Conservation (phyloP, 2,797 vertebrate species). For the Huso huso region DNA sequence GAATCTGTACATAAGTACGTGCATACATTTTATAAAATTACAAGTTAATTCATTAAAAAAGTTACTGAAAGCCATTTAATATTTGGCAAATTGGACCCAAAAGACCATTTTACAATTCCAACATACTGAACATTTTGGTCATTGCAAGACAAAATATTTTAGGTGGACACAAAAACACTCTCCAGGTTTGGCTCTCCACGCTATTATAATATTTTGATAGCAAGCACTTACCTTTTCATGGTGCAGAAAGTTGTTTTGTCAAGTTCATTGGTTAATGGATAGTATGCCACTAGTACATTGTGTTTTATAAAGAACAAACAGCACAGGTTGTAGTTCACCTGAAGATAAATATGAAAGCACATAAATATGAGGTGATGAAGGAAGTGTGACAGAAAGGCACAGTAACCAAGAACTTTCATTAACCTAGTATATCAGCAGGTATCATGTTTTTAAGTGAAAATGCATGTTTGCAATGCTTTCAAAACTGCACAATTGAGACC, state of each 20-base stretch:
- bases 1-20: too few species aligned
- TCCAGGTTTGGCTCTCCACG: too few species aligned
- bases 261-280: slow-evolving; percentile 1
- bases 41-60: background rate
- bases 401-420: too few species aligned
- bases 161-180: too few species aligned
- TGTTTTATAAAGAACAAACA: background rate
- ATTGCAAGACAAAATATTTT: too few species aligned
- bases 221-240: background rate
- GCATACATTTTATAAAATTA: too few species aligned
- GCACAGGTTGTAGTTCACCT: background rate
- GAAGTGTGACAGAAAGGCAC: background rate
- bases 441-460: too few species aligned
- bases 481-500: too few species aligned
- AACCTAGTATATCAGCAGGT: too few species aligned
- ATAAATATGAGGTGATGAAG: background rate
- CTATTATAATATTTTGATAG: background rate
- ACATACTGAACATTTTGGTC: too few species aligned
- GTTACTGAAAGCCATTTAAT: background rate
- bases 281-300: background rate
- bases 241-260: background rate
- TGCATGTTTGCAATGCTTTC: too few species aligned
- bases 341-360: background rate
- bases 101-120: background rate
- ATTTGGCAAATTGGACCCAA: background rate